phyloP scores from a whole-genome alignment of 2,797 vertebrate genomes.

The Enteromius afrohamiltoni region DNA sequence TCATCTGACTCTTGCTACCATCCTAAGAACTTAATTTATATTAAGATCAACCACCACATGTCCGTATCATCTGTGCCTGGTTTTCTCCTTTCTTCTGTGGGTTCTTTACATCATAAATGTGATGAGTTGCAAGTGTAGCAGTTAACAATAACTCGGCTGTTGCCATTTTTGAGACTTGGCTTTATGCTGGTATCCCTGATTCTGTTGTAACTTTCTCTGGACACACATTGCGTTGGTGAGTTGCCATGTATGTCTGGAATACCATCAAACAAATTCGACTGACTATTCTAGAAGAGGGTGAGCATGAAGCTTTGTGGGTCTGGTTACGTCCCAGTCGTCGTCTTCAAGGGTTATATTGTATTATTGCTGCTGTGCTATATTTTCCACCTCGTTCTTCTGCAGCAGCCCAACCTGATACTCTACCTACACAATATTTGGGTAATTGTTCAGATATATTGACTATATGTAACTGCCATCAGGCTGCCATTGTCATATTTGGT shows the following conservation, averaged over 20 bases:
- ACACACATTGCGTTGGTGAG: not conserved
- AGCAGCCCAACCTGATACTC: no score
- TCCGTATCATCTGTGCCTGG: not conserved
- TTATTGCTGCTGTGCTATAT: not conserved
- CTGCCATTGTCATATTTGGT: not conserved
- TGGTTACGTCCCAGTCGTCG: not conserved
- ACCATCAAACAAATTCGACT: not conserved
- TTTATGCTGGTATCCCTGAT: not conserved
- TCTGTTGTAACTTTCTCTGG: slow-evolving; percentile 40
- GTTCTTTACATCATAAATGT: not conserved
- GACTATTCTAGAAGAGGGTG: slow-evolving; percentile 13
- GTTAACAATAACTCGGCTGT: no score
- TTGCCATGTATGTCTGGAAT: not conserved
- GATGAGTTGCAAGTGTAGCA: slow-evolving; percentile 7
- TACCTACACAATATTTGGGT: not conserved
- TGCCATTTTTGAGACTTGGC: not conserved
- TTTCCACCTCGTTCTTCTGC: no score
- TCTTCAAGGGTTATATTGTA: not conserved
- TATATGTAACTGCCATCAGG: not conserved
- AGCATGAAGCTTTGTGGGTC: slow-evolving; percentile 17
- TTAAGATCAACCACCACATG: not conserved
- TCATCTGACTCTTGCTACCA: not conserved
- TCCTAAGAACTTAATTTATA: not conserved
- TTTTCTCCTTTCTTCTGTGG: not conserved
- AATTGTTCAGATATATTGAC: not conserved